Evolutionary conservation across 2,888 invertebrate species (phyloP).

Genomic region (Netelia melanura): DNA sequence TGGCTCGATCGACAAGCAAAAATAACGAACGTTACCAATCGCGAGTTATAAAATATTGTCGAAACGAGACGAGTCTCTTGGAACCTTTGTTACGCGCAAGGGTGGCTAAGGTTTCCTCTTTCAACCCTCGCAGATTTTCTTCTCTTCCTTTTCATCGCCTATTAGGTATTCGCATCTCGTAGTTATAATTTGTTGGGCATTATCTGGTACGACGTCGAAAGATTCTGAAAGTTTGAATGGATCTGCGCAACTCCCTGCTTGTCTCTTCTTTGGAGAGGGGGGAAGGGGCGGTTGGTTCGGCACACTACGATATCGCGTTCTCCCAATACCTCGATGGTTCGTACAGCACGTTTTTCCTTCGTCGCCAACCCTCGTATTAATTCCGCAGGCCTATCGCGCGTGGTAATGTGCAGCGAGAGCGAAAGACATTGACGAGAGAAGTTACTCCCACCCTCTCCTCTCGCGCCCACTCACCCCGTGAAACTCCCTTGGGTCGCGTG

Average conservation of each 20-base stretch:
- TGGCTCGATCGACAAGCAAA: neutral
- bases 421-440: constrained; percentile 24
- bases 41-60: constrained; percentile 47
- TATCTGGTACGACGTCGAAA: constrained; percentile 74
- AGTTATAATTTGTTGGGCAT: constrained; percentile 81
- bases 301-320: too few relatives aligned
- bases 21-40: constrained; percentile 28
- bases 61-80: constrained; percentile 3
- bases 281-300: too few relatives aligned
- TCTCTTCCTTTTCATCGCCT: neutral
- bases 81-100: neutral
- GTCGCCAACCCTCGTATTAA: constrained; percentile 79
- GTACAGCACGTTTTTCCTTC: constrained; percentile 36
- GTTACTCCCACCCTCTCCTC: too few relatives aligned
- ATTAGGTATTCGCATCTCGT: constrained; percentile 81
- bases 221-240: constrained; percentile 80
- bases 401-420: constrained; percentile 73
- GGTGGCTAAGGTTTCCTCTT: neutral
- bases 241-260: constrained; percentile 61
- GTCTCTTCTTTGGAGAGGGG: constrained; percentile 48
- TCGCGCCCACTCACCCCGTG: neutral
- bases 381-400: constrained; percentile 78
- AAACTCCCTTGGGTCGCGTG: constrained; percentile 80
- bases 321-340: too few relatives aligned
- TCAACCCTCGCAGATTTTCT: neutral